A percentile compares a stretch with the other conserved stretches of the same genome.
phyloP scores from a whole-genome alignment of 2,113 vertebrate species.

The Drymodes brunneopygia region DNA sequence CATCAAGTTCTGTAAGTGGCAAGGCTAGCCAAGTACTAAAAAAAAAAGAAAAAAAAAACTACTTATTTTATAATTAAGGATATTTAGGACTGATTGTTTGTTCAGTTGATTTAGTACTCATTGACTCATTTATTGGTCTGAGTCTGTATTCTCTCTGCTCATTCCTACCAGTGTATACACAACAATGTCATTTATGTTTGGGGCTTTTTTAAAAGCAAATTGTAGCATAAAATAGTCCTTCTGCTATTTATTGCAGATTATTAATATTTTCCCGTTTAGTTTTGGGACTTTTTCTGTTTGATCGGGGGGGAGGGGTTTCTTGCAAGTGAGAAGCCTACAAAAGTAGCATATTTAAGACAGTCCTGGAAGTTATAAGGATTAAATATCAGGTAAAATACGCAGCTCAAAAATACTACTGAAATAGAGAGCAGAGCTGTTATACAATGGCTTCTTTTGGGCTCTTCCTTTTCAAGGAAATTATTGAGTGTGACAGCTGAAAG shows the following conservation, averaged over 20 bases:
- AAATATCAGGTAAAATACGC: not conserved
- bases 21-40: not conserved
- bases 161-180: not conserved
- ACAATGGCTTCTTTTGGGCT: not conserved
- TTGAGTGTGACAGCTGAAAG: constrained; percentile 23
- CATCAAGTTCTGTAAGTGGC: not conserved
- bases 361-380: not conserved
- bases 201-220: not conserved
- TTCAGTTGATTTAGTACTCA: not conserved
- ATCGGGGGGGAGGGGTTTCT: accelerated
- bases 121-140: not conserved
- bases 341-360: not conserved
- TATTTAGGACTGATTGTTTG: not conserved
- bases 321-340: not conserved
- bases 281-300: not conserved
- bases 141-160: not conserved
- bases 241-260: not conserved
- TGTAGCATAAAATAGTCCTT: not conserved
- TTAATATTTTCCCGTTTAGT: not conserved
- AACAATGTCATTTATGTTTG: not conserved
- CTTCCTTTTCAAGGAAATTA: not conserved
- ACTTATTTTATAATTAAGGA: not conserved
- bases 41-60: not conserved
- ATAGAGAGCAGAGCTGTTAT: not conserved
- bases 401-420: not conserved